These are phyloP conservation scores for Alviniconcha marisindica DNA, from an alignment of 1,140 invertebrate species.

Conservation along the genomic window DNA sequence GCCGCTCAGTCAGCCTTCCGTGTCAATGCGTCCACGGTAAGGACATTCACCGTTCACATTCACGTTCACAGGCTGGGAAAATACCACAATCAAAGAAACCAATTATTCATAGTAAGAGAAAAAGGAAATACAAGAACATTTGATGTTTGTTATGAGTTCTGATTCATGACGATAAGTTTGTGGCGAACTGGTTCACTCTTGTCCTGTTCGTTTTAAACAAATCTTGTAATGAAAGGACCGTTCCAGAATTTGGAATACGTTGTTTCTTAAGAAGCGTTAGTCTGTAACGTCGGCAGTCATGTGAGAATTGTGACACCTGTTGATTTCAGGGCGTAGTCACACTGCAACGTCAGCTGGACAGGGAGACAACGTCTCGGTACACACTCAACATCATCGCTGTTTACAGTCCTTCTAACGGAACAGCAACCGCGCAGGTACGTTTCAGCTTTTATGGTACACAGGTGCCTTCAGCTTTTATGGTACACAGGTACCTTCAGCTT, in stretches of 20 bases:
- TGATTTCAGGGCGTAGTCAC: constrained; percentile 71
- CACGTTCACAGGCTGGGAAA: not conserved
- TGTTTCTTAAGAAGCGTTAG: no score
- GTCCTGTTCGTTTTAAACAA: no score
- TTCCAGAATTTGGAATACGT: no score
- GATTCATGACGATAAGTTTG: no score
- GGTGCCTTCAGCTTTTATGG: no score
- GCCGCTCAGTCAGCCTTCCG: constrained; percentile 23
- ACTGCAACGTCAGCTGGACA: constrained; percentile 87
- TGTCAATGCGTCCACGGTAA: constrained; percentile 42
- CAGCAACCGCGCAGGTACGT: constrained; percentile 46
- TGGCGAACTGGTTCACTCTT: no score
- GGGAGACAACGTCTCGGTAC: constrained; percentile 90
- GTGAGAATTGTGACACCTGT: no score
- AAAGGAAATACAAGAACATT: not conserved
- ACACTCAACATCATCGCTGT: constrained; percentile 90
- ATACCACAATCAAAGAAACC: not conserved
- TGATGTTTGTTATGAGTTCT: no score
- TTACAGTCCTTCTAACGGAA: constrained; percentile 76
- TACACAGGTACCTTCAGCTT: no score
- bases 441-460: no score
- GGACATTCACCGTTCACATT: not conserved
- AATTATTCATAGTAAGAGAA: not conserved
- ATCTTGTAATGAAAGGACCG: no score
- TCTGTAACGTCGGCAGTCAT: no score